Evolutionary conservation across 2,797 vertebrate genomes (phyloP).

Genomic region (Eidolon dupreanum): DNA sequence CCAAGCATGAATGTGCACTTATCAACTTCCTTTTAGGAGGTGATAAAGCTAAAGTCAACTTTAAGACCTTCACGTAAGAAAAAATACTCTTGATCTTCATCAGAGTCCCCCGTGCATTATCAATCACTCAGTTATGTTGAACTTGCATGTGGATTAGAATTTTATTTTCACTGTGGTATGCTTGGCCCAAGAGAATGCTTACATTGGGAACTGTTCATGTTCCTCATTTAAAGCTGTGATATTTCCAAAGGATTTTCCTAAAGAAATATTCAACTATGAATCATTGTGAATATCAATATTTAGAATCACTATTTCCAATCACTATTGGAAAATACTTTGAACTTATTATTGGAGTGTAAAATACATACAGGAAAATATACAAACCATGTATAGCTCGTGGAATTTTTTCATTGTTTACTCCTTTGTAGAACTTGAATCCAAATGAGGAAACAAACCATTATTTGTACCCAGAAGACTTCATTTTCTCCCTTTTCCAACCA

Average conservation of each 20-base stretch:
- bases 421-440: neutral
- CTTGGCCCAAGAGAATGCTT: slow-evolving; percentile 9
- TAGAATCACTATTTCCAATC: neutral
- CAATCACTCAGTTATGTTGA: neutral
- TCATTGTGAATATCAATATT: neutral
- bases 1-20: neutral
- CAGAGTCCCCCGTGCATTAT: neutral
- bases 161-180: slow-evolving; percentile 5
- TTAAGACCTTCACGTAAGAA: slow-evolving; percentile 8
- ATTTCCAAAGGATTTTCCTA: slow-evolving; percentile 24
- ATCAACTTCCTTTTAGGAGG: neutral
- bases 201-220: slow-evolving; percentile 19
- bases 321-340: neutral
- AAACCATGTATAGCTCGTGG: neutral
- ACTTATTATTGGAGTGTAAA: neutral
- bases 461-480: neutral
- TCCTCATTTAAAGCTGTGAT: neutral
- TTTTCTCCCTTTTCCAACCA: neutral
- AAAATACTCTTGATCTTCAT: neutral
- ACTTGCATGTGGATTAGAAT: neutral
- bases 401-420: neutral
- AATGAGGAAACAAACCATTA: neutral
- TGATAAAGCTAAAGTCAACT: neutral
- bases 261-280: slow-evolving; percentile 12
- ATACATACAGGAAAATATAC: neutral